Evolutionary conservation across 2,113 vertebrate species (phyloP).

Genomic region (Rostratula benghalensis): DNA sequence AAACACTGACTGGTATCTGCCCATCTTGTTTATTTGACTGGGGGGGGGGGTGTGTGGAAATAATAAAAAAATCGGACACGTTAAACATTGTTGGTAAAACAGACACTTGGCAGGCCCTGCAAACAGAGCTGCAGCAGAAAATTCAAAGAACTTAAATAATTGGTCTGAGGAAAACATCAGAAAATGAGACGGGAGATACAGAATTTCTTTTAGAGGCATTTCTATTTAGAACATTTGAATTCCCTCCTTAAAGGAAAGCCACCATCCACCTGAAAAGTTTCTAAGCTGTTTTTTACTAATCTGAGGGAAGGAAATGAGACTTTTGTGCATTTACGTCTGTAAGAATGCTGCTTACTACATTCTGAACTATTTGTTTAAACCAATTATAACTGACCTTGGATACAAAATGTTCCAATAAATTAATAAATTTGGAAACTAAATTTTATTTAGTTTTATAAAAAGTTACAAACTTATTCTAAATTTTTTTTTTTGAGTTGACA

Average conservation of each 20-base stretch:
- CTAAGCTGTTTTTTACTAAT: neutral
- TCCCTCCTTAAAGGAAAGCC: neutral
- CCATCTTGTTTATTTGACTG: no score
- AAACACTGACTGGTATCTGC: no score
- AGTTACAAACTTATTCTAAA: neutral
- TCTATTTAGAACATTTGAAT: neutral
- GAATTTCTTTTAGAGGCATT: neutral
- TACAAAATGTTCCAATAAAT: neutral
- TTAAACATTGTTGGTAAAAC: neutral
- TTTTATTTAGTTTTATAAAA: neutral
- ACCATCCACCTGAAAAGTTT: neutral
- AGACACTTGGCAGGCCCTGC: neutral
- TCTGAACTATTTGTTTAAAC: neutral
- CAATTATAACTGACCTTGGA: neutral
- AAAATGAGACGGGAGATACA: neutral
- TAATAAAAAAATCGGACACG: no score
- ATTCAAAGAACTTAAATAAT: neutral
- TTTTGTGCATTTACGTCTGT: neutral
- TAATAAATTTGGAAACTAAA: no score
- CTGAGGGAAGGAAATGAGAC: neutral
- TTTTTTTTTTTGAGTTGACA: neutral
- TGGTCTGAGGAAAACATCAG: neutral
- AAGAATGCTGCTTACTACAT: neutral
- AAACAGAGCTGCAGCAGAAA: neutral
- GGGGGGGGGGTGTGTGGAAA: no score